Percentiles rank a stretch among this genome's conserved stretches.
Conservation (phyloP, 2,888 invertebrate genomes). For the Limnephilus rhombicus region DNA sequence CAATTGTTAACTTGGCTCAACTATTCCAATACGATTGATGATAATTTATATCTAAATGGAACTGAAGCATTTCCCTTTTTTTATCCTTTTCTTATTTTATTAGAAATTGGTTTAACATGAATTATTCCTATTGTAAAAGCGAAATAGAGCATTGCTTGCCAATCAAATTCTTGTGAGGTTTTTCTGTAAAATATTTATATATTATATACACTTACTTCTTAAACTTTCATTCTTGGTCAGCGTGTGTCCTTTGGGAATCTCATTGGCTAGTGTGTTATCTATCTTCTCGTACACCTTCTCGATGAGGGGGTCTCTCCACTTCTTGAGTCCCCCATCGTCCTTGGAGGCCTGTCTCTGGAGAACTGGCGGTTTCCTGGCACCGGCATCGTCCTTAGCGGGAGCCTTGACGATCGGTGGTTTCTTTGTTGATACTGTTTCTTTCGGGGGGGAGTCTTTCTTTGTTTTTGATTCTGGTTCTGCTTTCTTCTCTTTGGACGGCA, state of each 20-base stretch:
- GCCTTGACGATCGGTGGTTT: constrained; percentile 74
- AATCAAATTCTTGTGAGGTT: not conserved
- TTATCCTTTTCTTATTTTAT: not conserved
- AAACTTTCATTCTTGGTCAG: constrained; percentile 77
- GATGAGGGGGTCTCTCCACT: constrained; percentile 77
- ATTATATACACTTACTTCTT: constrained; percentile 68
- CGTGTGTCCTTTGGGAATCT: constrained; percentile 76
- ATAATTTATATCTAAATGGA: no score
- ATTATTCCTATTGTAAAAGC: not conserved
- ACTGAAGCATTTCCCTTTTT: not conserved
- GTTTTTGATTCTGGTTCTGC: constrained; percentile 70
- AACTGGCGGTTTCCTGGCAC: constrained; percentile 74
- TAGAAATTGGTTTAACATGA: not conserved
- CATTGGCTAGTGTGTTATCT: constrained; percentile 76
- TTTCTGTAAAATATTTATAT: not conserved
- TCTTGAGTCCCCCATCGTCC: constrained; percentile 75
- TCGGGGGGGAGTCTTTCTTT: constrained; percentile 67
- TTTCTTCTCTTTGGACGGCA: constrained; percentile 69
- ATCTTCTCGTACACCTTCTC: constrained; percentile 77
- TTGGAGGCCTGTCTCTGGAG: constrained; percentile 75
- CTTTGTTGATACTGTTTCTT: constrained; percentile 71
- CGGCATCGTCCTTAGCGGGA: constrained; percentile 75
- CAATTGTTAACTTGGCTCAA: not conserved
- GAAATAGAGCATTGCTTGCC: not conserved
- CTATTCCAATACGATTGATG: not conserved